Base-by-base conservation (phyloP, 2,113 vertebrate species). In the mouse (Mus musculus) region DNA sequence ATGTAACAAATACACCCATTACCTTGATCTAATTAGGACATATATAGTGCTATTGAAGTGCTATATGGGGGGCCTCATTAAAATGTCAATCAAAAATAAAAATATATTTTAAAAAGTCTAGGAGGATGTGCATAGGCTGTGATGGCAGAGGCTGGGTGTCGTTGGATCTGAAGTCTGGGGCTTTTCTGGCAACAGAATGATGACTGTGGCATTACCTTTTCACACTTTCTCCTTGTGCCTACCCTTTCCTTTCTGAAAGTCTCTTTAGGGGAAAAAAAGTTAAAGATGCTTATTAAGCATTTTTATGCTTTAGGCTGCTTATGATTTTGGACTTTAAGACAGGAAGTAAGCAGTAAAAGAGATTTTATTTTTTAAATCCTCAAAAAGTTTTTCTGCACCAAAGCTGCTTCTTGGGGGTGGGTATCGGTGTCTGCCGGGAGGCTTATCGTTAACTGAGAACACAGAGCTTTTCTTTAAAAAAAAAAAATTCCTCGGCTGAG, bases 401-500 rank as follows among this genome's bases (percentile, higher is more conserved):
- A 90, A 63, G 85, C 86, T 81, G 65, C 28, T 69, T 89, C 65
- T 39, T 14, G 7, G 14, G 69, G 95, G 92, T 56, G 88, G 92
- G 56, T 98, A 90, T 96, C 92, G 8, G 92, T 97, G 88, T 96
- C 95, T 94, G 92, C 82, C 3, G 26, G 54, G 69, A 86, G 81
- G 92, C 94, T 97, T 97, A 96, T 96, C 52, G 0, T 95, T 95
- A 86, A 97, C 85, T 78, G 94, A 97, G 95, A 96, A 95, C 92
- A 97, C 81, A 92, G 81, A 94, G 89, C 92, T 97, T 94, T 97
- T 95, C 96, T 85, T 73, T 97, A 93, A 59, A 93, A 97, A 95
- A 61, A 96, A 96, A 88, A 94, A 95, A 96, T 97, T 94, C 95
- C 97, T 97, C 59, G 80, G 93, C 77, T 95, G 96, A 95, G 96